These are phyloP conservation scores for Oxyteleia sp. DNA, from an alignment of 2,888 invertebrate species.

Conservation along the genomic window DNA sequence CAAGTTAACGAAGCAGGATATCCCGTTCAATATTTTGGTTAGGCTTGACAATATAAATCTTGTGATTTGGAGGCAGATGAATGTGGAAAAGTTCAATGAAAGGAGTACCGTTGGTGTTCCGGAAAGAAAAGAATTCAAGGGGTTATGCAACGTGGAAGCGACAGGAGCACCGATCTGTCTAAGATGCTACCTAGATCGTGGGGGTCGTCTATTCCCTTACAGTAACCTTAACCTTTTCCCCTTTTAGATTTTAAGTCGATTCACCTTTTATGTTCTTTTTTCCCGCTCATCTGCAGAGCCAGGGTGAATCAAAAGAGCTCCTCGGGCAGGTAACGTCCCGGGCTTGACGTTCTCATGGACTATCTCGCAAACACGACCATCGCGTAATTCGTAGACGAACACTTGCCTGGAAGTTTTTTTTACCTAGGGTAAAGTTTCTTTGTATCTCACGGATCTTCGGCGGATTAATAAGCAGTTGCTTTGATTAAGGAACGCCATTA, in stretches of 20 bases:
- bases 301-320: constrained; percentile 76
- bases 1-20: constrained; percentile 10
- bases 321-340: constrained; percentile 79
- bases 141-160: constrained; percentile 82
- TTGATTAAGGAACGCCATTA: constrained; percentile 31
- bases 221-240: constrained; percentile 81
- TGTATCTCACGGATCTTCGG: constrained; percentile 56
- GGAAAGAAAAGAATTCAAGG: constrained; percentile 78
- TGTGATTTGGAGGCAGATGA: constrained; percentile 63
- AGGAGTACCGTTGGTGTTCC: constrained; percentile 46
- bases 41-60: constrained; percentile 58
- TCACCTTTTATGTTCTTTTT: constrained; percentile 76
- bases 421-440: constrained; percentile 31
- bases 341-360: constrained; percentile 82
- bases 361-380: constrained; percentile 71
- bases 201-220: constrained; percentile 75
- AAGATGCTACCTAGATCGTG: constrained; percentile 73
- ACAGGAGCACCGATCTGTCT: constrained; percentile 79
- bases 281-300: constrained; percentile 77
- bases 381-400: constrained; percentile 67
- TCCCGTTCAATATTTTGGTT: constrained; percentile 58
- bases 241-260: constrained; percentile 77
- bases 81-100: constrained; percentile 66
- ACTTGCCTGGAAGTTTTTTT: constrained; percentile 50
- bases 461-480: constrained; percentile 58